Conservation (phyloP, 2,113 vertebrate genomes). For the Suricata suricatta region DNA sequence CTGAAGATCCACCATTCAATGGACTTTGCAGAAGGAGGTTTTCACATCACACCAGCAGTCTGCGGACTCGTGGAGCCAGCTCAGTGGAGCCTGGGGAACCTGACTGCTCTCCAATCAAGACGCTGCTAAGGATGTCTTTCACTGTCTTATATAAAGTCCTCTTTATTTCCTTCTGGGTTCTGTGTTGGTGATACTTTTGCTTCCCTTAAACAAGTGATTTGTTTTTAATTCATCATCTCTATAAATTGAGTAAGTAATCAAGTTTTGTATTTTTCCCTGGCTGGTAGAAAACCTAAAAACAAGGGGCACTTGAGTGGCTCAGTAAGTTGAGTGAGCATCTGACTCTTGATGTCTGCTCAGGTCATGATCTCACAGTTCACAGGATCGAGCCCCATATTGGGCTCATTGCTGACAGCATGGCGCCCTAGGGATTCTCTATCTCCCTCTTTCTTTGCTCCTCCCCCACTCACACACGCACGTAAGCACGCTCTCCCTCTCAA, state of each 20-base stretch:
- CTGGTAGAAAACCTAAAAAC: not conserved
- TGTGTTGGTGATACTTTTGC: not conserved
- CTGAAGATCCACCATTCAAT: not conserved
- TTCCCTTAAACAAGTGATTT: not conserved
- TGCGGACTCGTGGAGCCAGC: not conserved
- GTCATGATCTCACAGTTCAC: no score
- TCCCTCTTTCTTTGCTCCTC: no score
- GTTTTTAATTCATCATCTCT: not conserved
- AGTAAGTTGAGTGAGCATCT: no score
- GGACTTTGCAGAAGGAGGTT: not conserved
- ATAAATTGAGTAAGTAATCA: not conserved
- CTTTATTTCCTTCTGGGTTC: conserved; percentile 8
- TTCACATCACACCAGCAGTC: no score
- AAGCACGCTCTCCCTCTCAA: no score
- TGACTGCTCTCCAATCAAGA: not conserved
- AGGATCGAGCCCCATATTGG: no score
- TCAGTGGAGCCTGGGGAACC: not conserved
- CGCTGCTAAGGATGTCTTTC: not conserved
- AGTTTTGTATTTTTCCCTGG: not conserved
- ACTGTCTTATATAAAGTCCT: not conserved
- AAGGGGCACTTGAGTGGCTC: not conserved
- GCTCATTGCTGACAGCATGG: no score
- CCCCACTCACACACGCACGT: no score
- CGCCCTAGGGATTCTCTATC: no score
- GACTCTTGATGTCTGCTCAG: no score